These are phyloP conservation scores for Tympanoctomys barrerae DNA, from an alignment of 2,797 vertebrate genomes.

Conservation along the genomic window DNA sequence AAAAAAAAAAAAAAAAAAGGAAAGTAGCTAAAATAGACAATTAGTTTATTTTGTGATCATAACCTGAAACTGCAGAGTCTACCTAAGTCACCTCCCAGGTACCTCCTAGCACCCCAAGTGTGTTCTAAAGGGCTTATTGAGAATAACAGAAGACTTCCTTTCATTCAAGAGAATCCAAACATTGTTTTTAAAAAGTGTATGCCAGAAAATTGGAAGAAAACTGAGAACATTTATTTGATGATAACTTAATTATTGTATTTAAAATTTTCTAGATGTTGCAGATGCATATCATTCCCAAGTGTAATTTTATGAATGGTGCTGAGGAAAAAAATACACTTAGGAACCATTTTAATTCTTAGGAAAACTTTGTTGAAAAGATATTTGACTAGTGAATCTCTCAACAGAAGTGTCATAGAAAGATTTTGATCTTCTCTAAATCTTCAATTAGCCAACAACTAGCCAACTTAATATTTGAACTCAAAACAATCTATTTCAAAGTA, in stretches of 20 bases:
- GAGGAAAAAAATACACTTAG: neutral
- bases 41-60: neutral
- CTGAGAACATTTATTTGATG: neutral
- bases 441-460: neutral
- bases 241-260: slow-evolving; percentile 27
- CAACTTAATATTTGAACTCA: neutral
- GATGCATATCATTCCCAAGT: neutral
- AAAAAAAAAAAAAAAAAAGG: no score
- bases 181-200: neutral
- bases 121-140: neutral
- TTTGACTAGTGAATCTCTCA: neutral
- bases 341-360: neutral
- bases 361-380: neutral
- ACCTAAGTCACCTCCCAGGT: neutral
- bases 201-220: neutral
- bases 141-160: neutral
- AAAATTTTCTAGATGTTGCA: neutral
- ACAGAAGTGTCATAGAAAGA: neutral
- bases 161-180: neutral
- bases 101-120: neutral
- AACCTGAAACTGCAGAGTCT: neutral
- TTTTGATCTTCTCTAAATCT: neutral
- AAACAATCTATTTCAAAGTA: neutral
- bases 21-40: neutral
- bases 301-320: neutral